Evolutionary conservation across 2,888 invertebrate species (phyloP).

Genomic region (Melieria picta): DNA sequence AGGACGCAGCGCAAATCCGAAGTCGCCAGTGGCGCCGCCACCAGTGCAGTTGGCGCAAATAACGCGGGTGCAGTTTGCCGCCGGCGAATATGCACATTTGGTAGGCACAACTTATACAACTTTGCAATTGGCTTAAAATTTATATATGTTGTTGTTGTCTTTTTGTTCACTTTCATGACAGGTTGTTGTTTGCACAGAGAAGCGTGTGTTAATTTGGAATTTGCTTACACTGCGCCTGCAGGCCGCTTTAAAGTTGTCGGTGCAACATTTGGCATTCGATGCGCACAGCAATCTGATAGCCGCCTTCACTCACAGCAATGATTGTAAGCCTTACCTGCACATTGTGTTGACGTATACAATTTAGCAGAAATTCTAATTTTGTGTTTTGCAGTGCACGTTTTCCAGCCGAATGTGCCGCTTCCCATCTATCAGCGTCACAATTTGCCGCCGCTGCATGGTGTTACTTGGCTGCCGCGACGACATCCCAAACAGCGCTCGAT

Average conservation of each 20-base stretch:
- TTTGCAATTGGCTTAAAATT: not conserved
- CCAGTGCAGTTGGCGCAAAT: constrained; percentile 48
- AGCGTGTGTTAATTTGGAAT: constrained; percentile 75
- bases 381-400: constrained; percentile 70
- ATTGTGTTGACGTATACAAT: not conserved
- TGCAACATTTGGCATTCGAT: constrained; percentile 69
- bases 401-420: constrained; percentile 70
- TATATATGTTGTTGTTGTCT: constrained; percentile 3
- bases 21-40: not conserved
- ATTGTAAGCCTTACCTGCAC: constrained; percentile 67
- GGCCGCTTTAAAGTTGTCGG: constrained; percentile 68
- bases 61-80: constrained; percentile 60
- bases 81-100: constrained; percentile 60
- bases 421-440: constrained; percentile 69
- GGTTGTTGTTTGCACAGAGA: constrained; percentile 66
- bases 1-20: not conserved
- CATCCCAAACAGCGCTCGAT: constrained; percentile 66
- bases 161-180: constrained; percentile 37
- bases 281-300: constrained; percentile 73
- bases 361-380: not conserved
- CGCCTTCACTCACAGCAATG: constrained; percentile 70
- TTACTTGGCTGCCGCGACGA: constrained; percentile 70
- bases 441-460: constrained; percentile 67
- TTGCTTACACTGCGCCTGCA: constrained; percentile 72
- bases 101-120: constrained; percentile 38